Percentiles rank a stretch among this genome's conserved stretches.
Evolutionary conservation across 1,140 invertebrate species (phyloP).

Genomic region (Dolichoris vasculosae): DNA sequence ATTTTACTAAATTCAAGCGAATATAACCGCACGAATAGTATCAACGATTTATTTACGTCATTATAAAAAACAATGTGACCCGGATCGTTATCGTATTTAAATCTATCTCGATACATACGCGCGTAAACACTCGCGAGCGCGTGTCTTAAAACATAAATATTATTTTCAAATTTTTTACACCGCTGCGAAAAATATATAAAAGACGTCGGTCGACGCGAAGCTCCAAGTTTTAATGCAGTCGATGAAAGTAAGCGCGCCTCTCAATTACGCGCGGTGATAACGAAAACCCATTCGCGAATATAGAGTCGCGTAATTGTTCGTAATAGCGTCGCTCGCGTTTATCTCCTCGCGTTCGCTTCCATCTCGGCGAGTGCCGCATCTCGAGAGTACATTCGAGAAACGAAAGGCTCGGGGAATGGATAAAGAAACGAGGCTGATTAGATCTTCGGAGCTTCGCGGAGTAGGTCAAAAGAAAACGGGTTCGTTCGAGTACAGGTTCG

Average conservation of each 20-base stretch:
- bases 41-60: no score
- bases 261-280: background rate
- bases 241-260: background rate
- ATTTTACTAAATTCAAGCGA: background rate
- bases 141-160: no score
- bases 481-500: constrained; percentile 61
- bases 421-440: background rate
- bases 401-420: background rate
- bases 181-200: background rate
- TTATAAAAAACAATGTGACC: no score
- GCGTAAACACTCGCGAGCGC: no score
- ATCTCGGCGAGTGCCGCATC: background rate
- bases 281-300: background rate
- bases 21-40: background rate
- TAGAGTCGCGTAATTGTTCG: background rate
- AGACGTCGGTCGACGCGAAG: background rate
- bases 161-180: no score
- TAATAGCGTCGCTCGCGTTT: background rate
- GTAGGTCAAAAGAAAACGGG: background rate
- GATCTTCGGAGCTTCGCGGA: background rate
- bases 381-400: background rate
- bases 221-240: background rate
- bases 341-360: background rate
- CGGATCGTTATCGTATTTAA: no score
- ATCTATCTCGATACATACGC: no score